Base-by-base conservation (phyloP, 2,113 vertebrate species). In the Aegypius monachus region DNA sequence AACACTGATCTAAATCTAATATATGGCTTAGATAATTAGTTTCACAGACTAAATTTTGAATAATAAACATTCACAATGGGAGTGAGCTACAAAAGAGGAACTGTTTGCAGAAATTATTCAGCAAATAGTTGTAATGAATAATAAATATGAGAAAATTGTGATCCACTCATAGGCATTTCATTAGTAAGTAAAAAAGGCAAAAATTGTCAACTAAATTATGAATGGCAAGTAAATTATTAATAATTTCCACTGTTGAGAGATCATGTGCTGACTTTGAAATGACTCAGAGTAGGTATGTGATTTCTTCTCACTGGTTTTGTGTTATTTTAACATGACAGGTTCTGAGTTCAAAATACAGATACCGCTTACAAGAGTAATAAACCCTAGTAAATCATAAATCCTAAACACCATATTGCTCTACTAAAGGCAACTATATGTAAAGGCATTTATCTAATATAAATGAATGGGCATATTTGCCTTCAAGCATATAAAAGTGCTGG, bases 91-190 rank as follows among this genome's bases (percentile, higher is more conserved):
- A 56, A 88, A 96, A 91, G 72, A 84, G 72, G 78, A 94, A 74
- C 77, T 82, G 59, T 88, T 88, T 95, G 88, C 52, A 83, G 83
- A 90, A 92, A 93, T 95, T 89, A 92, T 91, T 95, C 83, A 92
- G 86, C 92, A 92, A 96, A 93, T 71, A 82, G 61, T 87, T 93
- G 52, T 58, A 86, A 96, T 96, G 86, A 97, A 96, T 95, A 97
- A 97, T 95, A 94, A 88, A 97, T 96, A 88, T 34, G 50, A 88
- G 63, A 86, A 86, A 96, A 96, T 59, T 68, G 50, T 94, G 84
- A 94, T 93, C 83, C 16, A 58, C 47, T 94, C 68, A 43, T 10
- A 89, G 88, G 31, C 75, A 38, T 94, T 90, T 96, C 29, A 88
- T 84, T 86, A 86, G 71, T 70, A 58, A 93, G 58, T 75, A 88